Conservation (phyloP, 2,113 vertebrate genomes). For the Uropsilus gracilis region DNA sequence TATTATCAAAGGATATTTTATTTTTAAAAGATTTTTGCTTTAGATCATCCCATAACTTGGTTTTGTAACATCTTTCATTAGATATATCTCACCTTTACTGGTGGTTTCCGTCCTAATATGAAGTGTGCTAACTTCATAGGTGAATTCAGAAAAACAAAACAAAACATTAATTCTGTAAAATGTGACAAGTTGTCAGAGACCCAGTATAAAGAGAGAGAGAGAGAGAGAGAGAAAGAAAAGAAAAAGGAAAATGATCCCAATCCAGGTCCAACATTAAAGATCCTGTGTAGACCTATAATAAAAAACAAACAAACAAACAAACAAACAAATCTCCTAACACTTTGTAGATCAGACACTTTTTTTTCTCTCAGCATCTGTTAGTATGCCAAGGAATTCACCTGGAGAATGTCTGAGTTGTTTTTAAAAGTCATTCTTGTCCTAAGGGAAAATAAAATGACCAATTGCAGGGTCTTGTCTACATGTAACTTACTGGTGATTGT, state of each 20-base stretch:
- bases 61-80: slow-evolving; percentile 8
- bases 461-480: neutral
- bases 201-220: too few relatives aligned
- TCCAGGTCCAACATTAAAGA: neutral
- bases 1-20: neutral
- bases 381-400: neutral
- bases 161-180: neutral
- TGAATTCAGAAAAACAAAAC: neutral
- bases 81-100: neutral
- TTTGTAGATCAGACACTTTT: neutral
- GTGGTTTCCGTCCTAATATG: neutral
- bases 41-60: neutral
- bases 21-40: neutral
- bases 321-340: neutral
- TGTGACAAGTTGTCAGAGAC: neutral
- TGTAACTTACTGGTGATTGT: neutral
- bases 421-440: neutral
- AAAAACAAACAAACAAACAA: neutral
- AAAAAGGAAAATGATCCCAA: neutral
- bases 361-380: neutral
- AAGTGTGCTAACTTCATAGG: neutral
- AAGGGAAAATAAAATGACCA: neutral
- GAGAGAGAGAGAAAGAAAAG: too few relatives aligned
- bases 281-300: neutral
- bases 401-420: neutral